Evolutionary conservation across 2,113 vertebrate genomes (phyloP).

Genomic region (Larimichthys polyactis): DNA sequence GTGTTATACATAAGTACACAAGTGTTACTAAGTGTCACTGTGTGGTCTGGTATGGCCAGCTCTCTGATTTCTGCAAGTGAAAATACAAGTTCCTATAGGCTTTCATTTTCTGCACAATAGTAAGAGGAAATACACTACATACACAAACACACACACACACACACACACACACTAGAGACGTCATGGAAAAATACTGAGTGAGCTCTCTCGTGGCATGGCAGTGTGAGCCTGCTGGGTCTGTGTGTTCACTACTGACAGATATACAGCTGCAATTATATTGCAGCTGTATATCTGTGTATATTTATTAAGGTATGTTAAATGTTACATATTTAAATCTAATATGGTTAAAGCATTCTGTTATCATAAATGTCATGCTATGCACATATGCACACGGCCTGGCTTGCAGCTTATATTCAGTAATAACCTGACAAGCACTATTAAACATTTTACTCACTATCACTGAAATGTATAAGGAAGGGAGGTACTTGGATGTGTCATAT

Average conservation of each 20-base stretch:
- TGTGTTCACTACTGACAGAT: constrained; percentile 7
- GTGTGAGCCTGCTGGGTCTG: constrained; percentile 23
- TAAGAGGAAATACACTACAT: constrained; percentile 14
- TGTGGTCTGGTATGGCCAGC: not conserved
- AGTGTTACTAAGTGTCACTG: not conserved
- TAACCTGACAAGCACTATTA: not conserved
- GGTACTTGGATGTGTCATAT: too few species aligned
- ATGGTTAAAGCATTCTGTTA: constrained; percentile 8
- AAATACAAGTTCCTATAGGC: not conserved
- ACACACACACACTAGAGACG: constrained; percentile 6
- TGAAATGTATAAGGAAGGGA: too few species aligned
- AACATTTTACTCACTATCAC: not conserved
- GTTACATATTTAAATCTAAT: not conserved
- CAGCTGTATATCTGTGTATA: too few species aligned
- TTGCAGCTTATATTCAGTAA: not conserved
- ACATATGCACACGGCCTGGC: too few species aligned
- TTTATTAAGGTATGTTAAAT: not conserved
- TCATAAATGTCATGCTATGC: not conserved
- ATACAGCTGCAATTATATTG: not conserved
- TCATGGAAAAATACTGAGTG: constrained; percentile 65
- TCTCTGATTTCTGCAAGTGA: not conserved
- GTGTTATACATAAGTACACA: too few species aligned
- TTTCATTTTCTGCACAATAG: not conserved
- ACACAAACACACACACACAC: not conserved
- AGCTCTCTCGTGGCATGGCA: not conserved